Evolutionary conservation across 2,888 invertebrate genomes (phyloP).

Genomic region (Drosophila subquinaria): DNA sequence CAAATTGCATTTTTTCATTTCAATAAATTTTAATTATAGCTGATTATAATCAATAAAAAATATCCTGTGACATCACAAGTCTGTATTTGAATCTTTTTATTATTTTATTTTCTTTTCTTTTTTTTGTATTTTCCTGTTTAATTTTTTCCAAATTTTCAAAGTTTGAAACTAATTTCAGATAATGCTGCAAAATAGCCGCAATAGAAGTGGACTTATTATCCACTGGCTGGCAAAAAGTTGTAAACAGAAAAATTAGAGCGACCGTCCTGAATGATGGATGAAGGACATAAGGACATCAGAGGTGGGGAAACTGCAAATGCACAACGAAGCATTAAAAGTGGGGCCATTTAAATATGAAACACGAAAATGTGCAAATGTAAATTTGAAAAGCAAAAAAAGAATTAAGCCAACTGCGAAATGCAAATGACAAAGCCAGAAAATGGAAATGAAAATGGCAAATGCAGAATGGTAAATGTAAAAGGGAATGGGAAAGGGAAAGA

Average conservation of each 20-base stretch:
- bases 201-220: conserved; percentile 14
- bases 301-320: conserved; percentile 49
- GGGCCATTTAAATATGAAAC: conserved; percentile 52
- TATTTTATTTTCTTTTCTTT: too few species aligned
- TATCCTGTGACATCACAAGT: too few species aligned
- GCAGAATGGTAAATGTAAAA: conserved; percentile 15
- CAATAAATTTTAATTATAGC: too few species aligned
- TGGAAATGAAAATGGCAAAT: conserved; percentile 24
- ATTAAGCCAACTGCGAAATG: conserved; percentile 28
- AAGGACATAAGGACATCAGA: not conserved
- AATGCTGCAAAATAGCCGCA: not conserved
- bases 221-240: conserved; percentile 15
- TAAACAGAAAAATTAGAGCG: not conserved
- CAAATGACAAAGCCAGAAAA: conserved; percentile 64
- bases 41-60: too few species aligned
- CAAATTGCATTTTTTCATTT: too few species aligned
- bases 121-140: too few species aligned
- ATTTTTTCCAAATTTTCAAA: not conserved
- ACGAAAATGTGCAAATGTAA: conserved; percentile 52
- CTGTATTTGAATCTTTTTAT: too few species aligned
- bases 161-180: conserved; percentile 10
- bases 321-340: conserved; percentile 54
- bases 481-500: conserved; percentile 32
- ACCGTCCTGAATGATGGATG: not conserved
- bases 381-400: conserved; percentile 52